A percentile compares a stretch with the other conserved stretches of the same genome.
These are phyloP conservation scores for Microdon myrmicae DNA, from an alignment of 2,888 invertebrate genomes.

Conservation along the genomic window DNA sequence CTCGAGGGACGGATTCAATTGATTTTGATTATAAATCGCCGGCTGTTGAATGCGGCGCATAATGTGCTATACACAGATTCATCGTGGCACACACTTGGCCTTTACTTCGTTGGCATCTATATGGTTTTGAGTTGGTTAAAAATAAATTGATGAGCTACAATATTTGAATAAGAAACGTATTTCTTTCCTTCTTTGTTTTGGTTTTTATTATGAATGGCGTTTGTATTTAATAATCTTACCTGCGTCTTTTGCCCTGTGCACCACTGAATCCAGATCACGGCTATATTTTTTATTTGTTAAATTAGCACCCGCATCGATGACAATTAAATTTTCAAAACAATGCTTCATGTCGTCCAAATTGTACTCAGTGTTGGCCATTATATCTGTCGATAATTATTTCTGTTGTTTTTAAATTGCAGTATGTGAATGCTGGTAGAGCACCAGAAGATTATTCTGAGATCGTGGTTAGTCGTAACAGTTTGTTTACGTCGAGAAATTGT, in stretches of 20 bases:
- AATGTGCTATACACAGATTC: slow-evolving; percentile 38
- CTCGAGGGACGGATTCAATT: slow-evolving; percentile 27
- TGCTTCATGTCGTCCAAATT: slow-evolving; percentile 73
- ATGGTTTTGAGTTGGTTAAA: no score
- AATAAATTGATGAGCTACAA: slow-evolving; percentile 39
- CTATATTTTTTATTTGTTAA: slow-evolving; percentile 93
- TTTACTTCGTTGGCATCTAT: slow-evolving; percentile 20
- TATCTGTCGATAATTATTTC: no score
- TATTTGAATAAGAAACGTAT: slow-evolving; percentile 16
- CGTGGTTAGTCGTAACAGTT: slow-evolving; percentile 15
- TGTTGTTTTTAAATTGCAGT: neutral
- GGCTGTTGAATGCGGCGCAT: slow-evolving; percentile 34
- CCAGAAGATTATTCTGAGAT: slow-evolving; percentile 3
- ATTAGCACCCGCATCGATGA: slow-evolving; percentile 93
- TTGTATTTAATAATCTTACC: no score
- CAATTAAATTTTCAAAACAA: slow-evolving; percentile 90
- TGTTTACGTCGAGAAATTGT: slow-evolving; percentile 20
- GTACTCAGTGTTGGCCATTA: slow-evolving; percentile 53
- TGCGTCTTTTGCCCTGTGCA: slow-evolving; percentile 92
- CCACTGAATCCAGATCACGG: slow-evolving; percentile 89
- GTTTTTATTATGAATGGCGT: neutral
- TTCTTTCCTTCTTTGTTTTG: slow-evolving; percentile 11
- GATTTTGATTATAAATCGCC: slow-evolving; percentile 23
- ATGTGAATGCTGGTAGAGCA: slow-evolving; percentile 19
- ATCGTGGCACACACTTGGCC: slow-evolving; percentile 46